A percentile compares a stretch with the other conserved stretches of the same genome.
These are phyloP conservation scores for Hypena proboscidalis DNA, from an alignment of 2,888 invertebrate species.

Conservation along the genomic window DNA sequence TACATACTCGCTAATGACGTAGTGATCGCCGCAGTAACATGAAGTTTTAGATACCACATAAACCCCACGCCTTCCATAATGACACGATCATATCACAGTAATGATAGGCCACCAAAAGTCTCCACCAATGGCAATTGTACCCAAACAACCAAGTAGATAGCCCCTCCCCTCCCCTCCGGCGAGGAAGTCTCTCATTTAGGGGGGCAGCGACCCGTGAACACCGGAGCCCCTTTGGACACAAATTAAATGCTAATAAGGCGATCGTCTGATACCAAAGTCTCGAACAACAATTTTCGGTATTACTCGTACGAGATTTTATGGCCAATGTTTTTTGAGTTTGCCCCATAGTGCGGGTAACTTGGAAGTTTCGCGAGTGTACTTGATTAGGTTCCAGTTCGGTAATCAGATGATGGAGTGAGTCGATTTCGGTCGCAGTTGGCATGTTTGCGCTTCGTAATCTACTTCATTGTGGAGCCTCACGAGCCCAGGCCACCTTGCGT, in stretches of 20 bases:
- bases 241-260: slow-evolving; percentile 83
- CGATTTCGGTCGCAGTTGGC: too few relatives aligned
- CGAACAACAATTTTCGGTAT: slow-evolving; percentile 47
- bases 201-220: slow-evolving; percentile 80
- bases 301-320: slow-evolving; percentile 49
- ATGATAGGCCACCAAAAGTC: slow-evolving; percentile 47
- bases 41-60: slow-evolving; percentile 1
- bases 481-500: slow-evolving; percentile 4
- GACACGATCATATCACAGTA: slow-evolving; percentile 38
- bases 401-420: neutral
- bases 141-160: slow-evolving; percentile 62
- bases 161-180: slow-evolving; percentile 70
- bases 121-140: slow-evolving; percentile 55
- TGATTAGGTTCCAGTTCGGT: slow-evolving; percentile 2
- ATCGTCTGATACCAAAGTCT: slow-evolving; percentile 61
- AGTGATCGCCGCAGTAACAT: neutral
- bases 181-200: slow-evolving; percentile 81
- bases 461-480: neutral
- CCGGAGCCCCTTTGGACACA: slow-evolving; percentile 70
- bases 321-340: slow-evolving; percentile 21
- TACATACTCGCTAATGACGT: neutral
- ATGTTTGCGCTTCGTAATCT: neutral
- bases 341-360: slow-evolving; percentile 6
- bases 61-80: slow-evolving; percentile 20
- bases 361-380: slow-evolving; percentile 8